phyloP scores from a whole-genome alignment of 2,797 vertebrate species.

The Chaetophractus vellerosus region DNA sequence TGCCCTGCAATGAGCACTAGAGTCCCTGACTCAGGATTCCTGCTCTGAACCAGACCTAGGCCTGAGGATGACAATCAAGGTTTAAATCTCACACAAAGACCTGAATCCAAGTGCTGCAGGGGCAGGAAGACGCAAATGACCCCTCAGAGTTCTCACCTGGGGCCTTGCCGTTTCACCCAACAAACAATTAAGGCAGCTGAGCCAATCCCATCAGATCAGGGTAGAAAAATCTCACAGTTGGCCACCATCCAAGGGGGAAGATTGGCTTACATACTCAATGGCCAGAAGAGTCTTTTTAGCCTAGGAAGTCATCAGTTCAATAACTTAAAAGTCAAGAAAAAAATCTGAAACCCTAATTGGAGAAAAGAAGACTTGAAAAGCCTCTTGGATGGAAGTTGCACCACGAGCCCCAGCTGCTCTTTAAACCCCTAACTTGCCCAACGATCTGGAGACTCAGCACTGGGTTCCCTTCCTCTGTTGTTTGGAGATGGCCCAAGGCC shows the following conservation, averaged over 20 bases:
- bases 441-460: neutral
- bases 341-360: neutral
- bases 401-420: accelerated
- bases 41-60: neutral
- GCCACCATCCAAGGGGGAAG: neutral
- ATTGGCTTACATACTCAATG: neutral
- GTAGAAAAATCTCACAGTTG: neutral
- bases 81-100: no score
- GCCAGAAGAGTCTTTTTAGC: neutral
- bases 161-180: neutral
- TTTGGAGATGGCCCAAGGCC: neutral
- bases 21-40: neutral
- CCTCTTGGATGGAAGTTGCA: neutral
- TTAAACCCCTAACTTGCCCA: no score
- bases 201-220: neutral
- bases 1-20: neutral
- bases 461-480: neutral
- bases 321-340: neutral
- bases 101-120: accelerated
- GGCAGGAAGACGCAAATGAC: neutral
- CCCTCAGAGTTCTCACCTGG: accelerated
- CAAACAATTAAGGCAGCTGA: neutral
- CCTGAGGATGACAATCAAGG: no score
- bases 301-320: neutral
- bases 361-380: neutral